phyloP scores from a whole-genome alignment of 92 coral and sea anemone species.

The Ricordea florida region DNA sequence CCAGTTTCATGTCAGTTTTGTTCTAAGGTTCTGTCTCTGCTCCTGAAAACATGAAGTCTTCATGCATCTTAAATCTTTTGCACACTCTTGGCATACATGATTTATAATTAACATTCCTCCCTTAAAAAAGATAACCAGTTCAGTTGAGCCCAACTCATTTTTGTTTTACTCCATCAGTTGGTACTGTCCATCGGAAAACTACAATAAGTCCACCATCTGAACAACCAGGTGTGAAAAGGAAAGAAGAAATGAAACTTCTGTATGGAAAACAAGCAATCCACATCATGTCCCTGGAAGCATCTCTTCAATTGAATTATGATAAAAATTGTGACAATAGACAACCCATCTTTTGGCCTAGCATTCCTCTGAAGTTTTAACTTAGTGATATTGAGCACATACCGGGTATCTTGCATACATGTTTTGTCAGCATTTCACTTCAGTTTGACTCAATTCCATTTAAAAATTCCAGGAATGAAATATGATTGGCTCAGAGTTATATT shows the following conservation, averaged over 20 bases:
- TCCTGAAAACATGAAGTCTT: background rate
- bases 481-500: too few species aligned
- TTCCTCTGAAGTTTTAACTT: slow-evolving; percentile 85
- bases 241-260: slow-evolving; percentile 77
- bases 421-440: too few species aligned
- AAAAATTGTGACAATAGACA: slow-evolving; percentile 83
- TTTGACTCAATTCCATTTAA: too few species aligned
- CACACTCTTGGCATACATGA: background rate
- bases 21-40: too few species aligned
- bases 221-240: slow-evolving; percentile 81
- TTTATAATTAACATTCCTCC: background rate
- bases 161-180: slow-evolving; percentile 47
- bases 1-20: too few species aligned
- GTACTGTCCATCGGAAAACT: slow-evolving; percentile 69
- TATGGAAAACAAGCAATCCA: slow-evolving; percentile 78
- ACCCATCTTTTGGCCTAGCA: slow-evolving; percentile 97
- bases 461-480: too few species aligned
- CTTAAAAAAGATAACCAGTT: background rate
- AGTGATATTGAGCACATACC: background rate
- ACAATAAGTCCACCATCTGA: slow-evolving; percentile 87
- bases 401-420: too few species aligned
- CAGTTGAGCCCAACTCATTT: background rate
- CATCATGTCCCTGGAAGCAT: slow-evolving; percentile 88
- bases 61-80: background rate
- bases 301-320: slow-evolving; percentile 86